Evolutionary conservation across 2,113 vertebrate species (phyloP), one percentile per base, ranked within the genome.

Genomic region (Cacatua alba): DNA sequence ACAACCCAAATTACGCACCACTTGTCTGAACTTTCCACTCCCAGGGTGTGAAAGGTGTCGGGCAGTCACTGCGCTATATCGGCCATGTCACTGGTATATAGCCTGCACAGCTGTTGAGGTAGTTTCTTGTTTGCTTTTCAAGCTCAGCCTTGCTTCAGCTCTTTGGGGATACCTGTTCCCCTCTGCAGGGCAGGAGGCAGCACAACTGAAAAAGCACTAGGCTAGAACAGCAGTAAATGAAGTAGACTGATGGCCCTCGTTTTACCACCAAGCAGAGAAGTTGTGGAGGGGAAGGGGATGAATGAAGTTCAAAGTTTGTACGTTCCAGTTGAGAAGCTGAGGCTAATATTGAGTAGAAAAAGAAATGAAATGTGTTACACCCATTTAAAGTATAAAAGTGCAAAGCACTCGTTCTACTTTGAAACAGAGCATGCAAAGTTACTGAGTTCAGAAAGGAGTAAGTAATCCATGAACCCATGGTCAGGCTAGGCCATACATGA

Each of bases 231-330:
- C 11, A 87, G 43, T 35, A 29, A 83, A 75, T 29, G n/a, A 43
- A 41, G 25, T 3, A 68, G 35, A 62, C 17, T 5, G 9, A 16
- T 2, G 2, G 48, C 2, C 3, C 3, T 4, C 18, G 12, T 59
- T 93, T 60, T 29, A 46, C 6, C 60, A 51, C 33, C 26, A 44
- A 48, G 64, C 26, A 68, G 35, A 51, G 31, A 60, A 75, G 59
- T 4, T 60, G 33, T 48, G 41, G 49, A 79, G 17, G 39, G 17
- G 15, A 78, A 74, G 17, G 10, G 26, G 31, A 53, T 37, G 24
- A 69, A 86, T 19, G 13, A 64, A 82, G 17, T 62, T 70, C n/a
- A 26, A 49, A 52, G 46, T 46, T 31, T 74, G 8, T 64, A 37
- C 5, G 0, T 74, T 88, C 59, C 82, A 67, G 18, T 8, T 69